Conservation (phyloP, 2,888 invertebrate genomes). For the Chaetoderma sp. region DNA sequence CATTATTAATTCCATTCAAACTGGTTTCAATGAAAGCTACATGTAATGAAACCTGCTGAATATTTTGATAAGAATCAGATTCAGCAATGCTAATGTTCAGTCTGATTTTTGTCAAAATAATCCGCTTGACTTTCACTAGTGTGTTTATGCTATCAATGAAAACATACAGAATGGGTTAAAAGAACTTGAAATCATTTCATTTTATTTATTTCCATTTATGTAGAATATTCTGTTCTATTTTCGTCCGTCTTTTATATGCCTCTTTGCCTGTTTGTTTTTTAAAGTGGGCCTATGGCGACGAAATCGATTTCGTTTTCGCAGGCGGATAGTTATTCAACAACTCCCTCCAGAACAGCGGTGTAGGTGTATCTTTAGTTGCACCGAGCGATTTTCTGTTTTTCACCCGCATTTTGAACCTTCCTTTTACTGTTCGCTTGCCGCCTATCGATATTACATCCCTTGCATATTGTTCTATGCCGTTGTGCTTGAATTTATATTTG, state of each 20-base stretch:
- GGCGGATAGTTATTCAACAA: no score
- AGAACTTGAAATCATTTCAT: constrained; percentile 4
- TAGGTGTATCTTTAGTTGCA: constrained; percentile 24
- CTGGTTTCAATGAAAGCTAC: no score
- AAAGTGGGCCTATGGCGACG: constrained; percentile 62
- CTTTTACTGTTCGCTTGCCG: background rate
- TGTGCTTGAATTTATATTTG: background rate
- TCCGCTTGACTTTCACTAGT: no score
- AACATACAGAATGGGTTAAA: background rate
- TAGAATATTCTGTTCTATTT: no score
- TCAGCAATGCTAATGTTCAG: no score
- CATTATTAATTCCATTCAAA: no score
- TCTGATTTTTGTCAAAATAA: no score
- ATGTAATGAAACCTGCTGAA: no score
- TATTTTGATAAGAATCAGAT: no score
- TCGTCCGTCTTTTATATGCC: no score
- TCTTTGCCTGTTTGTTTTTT: no score
- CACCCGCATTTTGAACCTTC: background rate
- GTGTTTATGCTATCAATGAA: no score
- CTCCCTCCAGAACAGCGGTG: constrained; percentile 26
- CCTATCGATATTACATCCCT: background rate
- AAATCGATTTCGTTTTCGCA: constrained; percentile 59
- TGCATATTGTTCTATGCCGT: background rate
- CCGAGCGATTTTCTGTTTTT: background rate
- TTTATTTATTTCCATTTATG: constrained; percentile 28